Evolutionary conservation across 2,888 invertebrate genomes (phyloP), one percentile per base, ranked within the genome.

Genomic region (Mythimna pallens): DNA sequence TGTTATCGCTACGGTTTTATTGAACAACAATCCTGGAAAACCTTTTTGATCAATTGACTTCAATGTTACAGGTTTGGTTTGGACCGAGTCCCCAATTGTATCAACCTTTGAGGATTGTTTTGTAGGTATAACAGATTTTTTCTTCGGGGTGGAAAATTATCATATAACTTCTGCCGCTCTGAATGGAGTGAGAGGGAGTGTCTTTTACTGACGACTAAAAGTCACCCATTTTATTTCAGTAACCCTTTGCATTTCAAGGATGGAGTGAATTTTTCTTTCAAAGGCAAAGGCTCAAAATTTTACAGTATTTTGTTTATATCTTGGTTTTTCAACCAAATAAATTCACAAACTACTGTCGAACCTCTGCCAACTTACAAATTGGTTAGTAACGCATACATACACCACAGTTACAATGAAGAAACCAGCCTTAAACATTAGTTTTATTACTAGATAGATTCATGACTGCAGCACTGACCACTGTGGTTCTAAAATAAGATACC

Each of bases 1-100:
- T 68, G 52, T 34, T 59, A 52, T 65, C 54, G 59, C 30, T 63
- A 76, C 73, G 58, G 6, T 76, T 80, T 70, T 69, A 80, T 76
- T 61, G 70, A 73, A 43, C 61, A 40, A 61, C 65, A 63, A 70
- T 61, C 50, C 62, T 58, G 25, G 22, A 12, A 75, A 73, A 75
- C 65, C 30, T 62, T 59, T 82, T 82, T 71, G 40, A 76, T 70
- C 65, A 47, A 77, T 68, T 64, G 58, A 57, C 25, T 52, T 54
- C 54, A 57, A 59, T 59, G 63, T 70, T 59, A 65, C 40, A 47
- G 58, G n/a, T 54, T 71, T n/a, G 52, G 47, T 68, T 69, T 22
- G 36, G 30, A 43, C 17, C 36, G 50, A 52, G 43, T 34, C 43
- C 65, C 30, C 59, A 55, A 40, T 68, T 40, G n/a, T 50, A n/a